These are phyloP conservation scores for Elysia crispata DNA, from an alignment of 2,888 invertebrate species.

Conservation along the genomic window DNA sequence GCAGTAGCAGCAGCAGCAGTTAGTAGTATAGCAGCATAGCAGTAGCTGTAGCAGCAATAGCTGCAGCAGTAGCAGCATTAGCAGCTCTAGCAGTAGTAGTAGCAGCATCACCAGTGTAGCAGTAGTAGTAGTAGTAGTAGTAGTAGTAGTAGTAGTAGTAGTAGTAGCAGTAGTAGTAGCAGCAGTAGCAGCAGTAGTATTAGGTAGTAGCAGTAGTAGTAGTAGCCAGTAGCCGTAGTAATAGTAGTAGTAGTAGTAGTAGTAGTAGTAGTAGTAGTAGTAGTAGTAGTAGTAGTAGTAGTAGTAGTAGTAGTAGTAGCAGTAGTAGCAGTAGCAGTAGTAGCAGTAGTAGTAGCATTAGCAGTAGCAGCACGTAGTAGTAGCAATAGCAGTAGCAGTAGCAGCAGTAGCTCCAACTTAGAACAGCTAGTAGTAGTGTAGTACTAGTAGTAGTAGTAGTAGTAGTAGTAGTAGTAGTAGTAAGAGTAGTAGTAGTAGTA, in stretches of 20 bases:
- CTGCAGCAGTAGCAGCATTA: no score
- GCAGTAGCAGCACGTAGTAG: no score
- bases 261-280: slow-evolving; percentile 4
- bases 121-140: slow-evolving; percentile 4
- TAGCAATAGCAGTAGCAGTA: not conserved
- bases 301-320: slow-evolving; percentile 1
- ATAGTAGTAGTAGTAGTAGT: no score
- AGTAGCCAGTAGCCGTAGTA: no score
- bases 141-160: slow-evolving; percentile 9
- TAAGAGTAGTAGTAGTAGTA: no score
- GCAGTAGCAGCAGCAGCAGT: no score
- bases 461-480: no score
- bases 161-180: not conserved
- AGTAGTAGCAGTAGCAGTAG: not conserved
- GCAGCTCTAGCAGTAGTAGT: no score
- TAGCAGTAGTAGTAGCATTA: not conserved
- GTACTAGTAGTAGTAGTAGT: slow-evolving; percentile 10
- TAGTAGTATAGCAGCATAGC: no score
- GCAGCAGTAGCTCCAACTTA: not conserved
- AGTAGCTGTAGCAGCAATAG: no score
- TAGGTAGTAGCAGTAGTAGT: no score
- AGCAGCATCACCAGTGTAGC: not conserved
- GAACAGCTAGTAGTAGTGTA: no score
- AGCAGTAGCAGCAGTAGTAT: not conserved
- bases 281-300: slow-evolving; percentile 1